phyloP scores from a whole-genome alignment of 1,140 invertebrate species.

The Brachionus paranguensis region DNA sequence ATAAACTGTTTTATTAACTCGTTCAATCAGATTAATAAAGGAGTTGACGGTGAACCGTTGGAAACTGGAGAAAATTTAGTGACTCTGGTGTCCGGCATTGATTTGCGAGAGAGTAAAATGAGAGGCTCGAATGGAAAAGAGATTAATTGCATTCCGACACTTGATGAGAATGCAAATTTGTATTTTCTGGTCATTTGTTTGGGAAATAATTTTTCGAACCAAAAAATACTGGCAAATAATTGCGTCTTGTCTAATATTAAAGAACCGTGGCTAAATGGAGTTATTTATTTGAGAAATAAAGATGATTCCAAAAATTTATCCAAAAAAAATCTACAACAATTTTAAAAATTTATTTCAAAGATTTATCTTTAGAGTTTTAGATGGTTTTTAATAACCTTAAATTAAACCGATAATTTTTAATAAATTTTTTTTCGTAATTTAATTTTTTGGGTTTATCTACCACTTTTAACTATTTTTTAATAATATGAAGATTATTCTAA shows the following conservation, averaged over 20 bases:
- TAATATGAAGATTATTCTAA: too few relatives aligned
- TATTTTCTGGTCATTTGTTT: conserved; percentile 11
- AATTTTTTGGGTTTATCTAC: neutral
- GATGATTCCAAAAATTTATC: neutral
- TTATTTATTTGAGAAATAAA: conserved; percentile 25
- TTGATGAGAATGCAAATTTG: neutral
- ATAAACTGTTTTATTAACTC: conserved; percentile 7
- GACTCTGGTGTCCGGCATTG: neutral
- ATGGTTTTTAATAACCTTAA: conserved; percentile 1
- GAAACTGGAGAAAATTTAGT: neutral
- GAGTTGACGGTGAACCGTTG: neutral
- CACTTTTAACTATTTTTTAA: too few relatives aligned
- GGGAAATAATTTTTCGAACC: neutral
- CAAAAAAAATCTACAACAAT: conserved; percentile 12
- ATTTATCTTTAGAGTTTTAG: neutral
- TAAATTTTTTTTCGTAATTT: neutral
- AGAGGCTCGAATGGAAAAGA: neutral
- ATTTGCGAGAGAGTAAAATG: neutral
- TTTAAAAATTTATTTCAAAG: neutral
- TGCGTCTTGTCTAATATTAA: neutral
- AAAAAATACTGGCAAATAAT: neutral
- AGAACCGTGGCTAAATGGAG: conserved; percentile 23
- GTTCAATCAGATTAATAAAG: conserved; percentile 7
- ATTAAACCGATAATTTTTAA: neutral
- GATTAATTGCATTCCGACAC: neutral